Percentiles rank a stretch among this genome's conserved stretches.
Conservation (phyloP, 1,140 invertebrate species). For the Drosophila asahinai region DNA sequence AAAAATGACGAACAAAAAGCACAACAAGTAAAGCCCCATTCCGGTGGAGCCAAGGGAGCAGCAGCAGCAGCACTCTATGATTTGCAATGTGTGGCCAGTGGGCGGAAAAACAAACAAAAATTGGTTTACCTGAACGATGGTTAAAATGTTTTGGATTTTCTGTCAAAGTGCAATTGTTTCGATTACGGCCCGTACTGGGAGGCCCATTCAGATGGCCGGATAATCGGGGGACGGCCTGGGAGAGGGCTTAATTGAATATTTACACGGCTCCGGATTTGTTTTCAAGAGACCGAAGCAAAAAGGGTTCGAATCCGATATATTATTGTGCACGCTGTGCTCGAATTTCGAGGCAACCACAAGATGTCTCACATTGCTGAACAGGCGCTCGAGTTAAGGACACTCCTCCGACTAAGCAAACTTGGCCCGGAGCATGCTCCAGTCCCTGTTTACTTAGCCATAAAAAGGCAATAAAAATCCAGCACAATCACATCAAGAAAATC, state of each 20-base stretch:
- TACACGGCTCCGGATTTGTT: constrained; percentile 21
- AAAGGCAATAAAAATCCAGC: constrained; percentile 5
- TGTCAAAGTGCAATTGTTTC: constrained; percentile 42
- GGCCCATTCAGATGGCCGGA: constrained; percentile 17
- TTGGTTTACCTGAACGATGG: constrained; percentile 35
- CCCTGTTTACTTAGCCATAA: constrained; percentile 10
- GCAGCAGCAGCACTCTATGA: constrained; percentile 32
- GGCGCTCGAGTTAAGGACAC: constrained; percentile 9
- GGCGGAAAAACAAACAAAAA: constrained; percentile 44
- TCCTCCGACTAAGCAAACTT: constrained; percentile 6
- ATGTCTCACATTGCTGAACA: constrained; percentile 9
- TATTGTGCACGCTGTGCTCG: not conserved
- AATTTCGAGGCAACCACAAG: constrained; percentile 1
- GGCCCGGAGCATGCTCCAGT: not conserved
- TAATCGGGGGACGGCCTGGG: constrained; percentile 6
- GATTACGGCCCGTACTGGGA: constrained; percentile 10
- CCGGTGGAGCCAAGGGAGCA: constrained; percentile 12
- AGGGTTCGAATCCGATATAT: not conserved
- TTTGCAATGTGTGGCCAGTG: constrained; percentile 39
- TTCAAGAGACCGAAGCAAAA: not conserved
- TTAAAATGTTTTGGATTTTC: constrained; percentile 33
- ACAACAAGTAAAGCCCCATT: constrained; percentile 40
- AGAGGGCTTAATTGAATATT: constrained; percentile 54
- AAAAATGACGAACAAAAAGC: constrained; percentile 11
- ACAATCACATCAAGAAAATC: constrained; percentile 10